Conservation (phyloP, 2,888 invertebrate species). For the Scaptomyza flava region DNA sequence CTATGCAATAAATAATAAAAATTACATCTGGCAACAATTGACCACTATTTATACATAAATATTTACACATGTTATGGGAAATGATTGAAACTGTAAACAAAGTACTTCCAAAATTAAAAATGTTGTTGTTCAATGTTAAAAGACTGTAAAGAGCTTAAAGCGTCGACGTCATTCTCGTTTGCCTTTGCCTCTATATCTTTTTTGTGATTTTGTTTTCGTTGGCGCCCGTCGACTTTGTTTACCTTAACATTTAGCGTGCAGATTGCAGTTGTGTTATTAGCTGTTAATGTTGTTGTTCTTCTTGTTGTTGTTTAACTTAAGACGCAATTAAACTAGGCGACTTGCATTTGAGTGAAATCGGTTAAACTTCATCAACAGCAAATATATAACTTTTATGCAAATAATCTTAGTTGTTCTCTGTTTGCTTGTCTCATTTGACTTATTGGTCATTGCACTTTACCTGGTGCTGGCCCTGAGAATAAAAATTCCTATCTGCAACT, state of each 20-base stretch:
- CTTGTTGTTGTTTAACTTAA: constrained; percentile 20
- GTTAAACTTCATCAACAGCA: constrained; percentile 19
- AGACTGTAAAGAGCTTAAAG: constrained; percentile 9
- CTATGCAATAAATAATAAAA: too few relatives aligned
- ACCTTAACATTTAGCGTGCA: constrained; percentile 47
- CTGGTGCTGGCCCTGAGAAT: constrained; percentile 24
- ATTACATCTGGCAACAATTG: background rate
- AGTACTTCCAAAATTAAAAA: too few relatives aligned
- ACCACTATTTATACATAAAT: background rate
- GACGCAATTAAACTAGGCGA: constrained; percentile 34
- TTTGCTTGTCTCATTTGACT: constrained; percentile 12
- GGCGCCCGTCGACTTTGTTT: constrained; percentile 33
- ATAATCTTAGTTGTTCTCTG: constrained; percentile 18
- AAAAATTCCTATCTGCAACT: background rate
- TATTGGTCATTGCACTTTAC: constrained; percentile 56
- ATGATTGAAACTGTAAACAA: background rate
- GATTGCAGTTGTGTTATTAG: constrained; percentile 31
- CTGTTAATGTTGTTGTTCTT: constrained; percentile 6
- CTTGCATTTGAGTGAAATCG: background rate
- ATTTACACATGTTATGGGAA: too few relatives aligned
- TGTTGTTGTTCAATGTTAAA: constrained; percentile 11
- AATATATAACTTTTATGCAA: constrained; percentile 27
- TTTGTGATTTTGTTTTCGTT: background rate
- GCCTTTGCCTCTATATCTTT: background rate
- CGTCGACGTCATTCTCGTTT: constrained; percentile 19